Evolutionary conservation across 53 echinoderm and acorn worm species (phyloP).

Genomic region (Echinarachnius parma): DNA sequence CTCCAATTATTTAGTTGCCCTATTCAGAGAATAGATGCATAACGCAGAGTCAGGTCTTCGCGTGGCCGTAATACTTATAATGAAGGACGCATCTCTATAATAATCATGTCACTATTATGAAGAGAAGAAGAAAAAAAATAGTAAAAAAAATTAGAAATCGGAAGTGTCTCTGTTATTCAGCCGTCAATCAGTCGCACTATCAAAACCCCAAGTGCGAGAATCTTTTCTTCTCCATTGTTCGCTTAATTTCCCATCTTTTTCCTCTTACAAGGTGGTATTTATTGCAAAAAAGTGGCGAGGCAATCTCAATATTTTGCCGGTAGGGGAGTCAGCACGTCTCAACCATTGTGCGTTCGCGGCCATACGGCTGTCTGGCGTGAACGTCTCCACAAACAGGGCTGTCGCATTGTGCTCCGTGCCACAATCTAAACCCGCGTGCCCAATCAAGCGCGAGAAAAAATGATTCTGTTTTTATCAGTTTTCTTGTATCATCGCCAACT

Average conservation of each 20-base stretch:
- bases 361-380: conserved; percentile 23
- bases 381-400: conserved; percentile 50
- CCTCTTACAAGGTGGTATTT: too few relatives aligned
- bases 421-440: conserved; percentile 19
- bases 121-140: too few relatives aligned
- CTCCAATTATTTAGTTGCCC: too few relatives aligned
- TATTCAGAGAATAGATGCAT: too few relatives aligned
- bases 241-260: conserved; percentile 10
- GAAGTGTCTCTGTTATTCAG: conserved; percentile 7
- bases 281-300: too few relatives aligned
- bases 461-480: too few relatives aligned
- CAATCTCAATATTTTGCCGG: conserved; percentile 45
- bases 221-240: conserved; percentile 36
- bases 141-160: too few relatives aligned
- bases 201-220: conserved; percentile 8
- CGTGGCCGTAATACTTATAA: too few relatives aligned
- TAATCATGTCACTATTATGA: too few relatives aligned
- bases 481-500: too few relatives aligned
- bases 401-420: conserved; percentile 14
- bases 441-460: conserved; percentile 39
- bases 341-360: conserved; percentile 18
- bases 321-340: conserved; percentile 43
- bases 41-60: too few relatives aligned
- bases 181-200: conserved; percentile 31
- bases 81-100: too few relatives aligned